Percentiles rank a stretch among this genome's conserved stretches.
phyloP scores from a whole-genome alignment of 1,140 invertebrate genomes.

The Bombyx mori region DNA sequence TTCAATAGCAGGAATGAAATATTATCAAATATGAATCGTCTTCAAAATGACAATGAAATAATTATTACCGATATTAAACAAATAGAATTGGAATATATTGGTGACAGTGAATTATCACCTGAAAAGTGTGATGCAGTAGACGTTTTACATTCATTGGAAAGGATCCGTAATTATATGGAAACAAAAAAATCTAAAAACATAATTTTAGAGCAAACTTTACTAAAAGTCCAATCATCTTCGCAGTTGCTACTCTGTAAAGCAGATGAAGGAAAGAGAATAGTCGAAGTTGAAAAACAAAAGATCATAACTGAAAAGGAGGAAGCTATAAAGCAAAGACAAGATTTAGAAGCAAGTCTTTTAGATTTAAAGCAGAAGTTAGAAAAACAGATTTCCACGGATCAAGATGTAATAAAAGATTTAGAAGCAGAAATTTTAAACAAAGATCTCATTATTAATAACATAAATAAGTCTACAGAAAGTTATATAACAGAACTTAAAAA shows the following conservation, averaged over 20 bases:
- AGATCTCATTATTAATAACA: conserved; percentile 46
- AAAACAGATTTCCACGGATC: conserved; percentile 33
- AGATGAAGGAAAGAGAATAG: conserved; percentile 49
- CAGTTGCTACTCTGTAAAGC: conserved; percentile 50
- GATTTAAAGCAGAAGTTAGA: conserved; percentile 35
- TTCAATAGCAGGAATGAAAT: conserved; percentile 27
- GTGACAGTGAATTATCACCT: conserved; percentile 34
- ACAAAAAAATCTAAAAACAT: conserved; percentile 27
- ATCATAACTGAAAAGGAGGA: conserved; percentile 51
- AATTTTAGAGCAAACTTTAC: conserved; percentile 42
- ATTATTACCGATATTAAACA: conserved; percentile 44
- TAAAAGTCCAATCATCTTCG: conserved; percentile 51
- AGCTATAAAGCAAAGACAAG: conserved; percentile 30
- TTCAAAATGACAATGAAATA: conserved; percentile 40
- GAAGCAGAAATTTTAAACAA: conserved; percentile 48
- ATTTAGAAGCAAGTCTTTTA: conserved; percentile 34
- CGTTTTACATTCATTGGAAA: conserved; percentile 34
- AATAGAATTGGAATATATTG: conserved; percentile 42
- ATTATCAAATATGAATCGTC: conserved; percentile 23
- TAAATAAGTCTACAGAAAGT: conserved; percentile 33
- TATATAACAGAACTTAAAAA: conserved; percentile 40
- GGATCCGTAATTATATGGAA: conserved; percentile 35
- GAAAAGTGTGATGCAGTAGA: conserved; percentile 31
- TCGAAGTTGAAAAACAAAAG: conserved; percentile 55
- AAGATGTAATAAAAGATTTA: conserved; percentile 40